phyloP scores from a whole-genome alignment of 2,113 vertebrate genomes.

The Apistogramma diplotaenia region DNA sequence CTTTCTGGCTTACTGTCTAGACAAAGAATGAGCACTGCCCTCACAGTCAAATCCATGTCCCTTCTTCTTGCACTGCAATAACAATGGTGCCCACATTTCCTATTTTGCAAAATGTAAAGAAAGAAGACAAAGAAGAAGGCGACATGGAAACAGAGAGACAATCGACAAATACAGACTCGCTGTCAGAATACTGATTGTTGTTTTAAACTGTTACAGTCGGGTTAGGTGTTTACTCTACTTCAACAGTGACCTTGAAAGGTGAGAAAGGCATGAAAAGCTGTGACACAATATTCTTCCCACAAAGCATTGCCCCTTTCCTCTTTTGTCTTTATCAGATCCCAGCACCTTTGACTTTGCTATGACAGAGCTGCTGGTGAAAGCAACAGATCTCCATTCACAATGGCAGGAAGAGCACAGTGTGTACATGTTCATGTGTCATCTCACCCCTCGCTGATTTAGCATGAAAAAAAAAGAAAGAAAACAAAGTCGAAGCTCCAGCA shows the following conservation, averaged over 20 bases:
- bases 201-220: not conserved
- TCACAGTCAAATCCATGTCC: slow-evolving; percentile 46
- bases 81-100: slow-evolving; percentile 24
- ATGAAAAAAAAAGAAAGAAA: not conserved
- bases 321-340: slow-evolving; percentile 3
- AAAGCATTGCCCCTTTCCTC: slow-evolving; percentile 3
- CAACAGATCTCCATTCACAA: slow-evolving; percentile 19
- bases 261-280: slow-evolving; percentile 11
- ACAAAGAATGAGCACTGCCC: slow-evolving; percentile 32
- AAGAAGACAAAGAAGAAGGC: not conserved
- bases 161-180: not conserved
- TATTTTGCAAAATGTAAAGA: slow-evolving; percentile 7
- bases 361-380: slow-evolving; percentile 5
- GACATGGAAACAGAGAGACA: slow-evolving; percentile 13
- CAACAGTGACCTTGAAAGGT: slow-evolving; percentile 41
- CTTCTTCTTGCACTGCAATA: slow-evolving; percentile 12
- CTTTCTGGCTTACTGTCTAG: slow-evolving; percentile 47
- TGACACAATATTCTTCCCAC: slow-evolving; percentile 9
- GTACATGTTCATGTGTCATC: slow-evolving; percentile 1
- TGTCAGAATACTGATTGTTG: slow-evolving; percentile 3
- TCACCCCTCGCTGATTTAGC: not conserved
- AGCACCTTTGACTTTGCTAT: slow-evolving; percentile 2
- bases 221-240: slow-evolving; percentile 3
- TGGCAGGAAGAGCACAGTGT: not conserved
- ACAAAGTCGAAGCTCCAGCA: not conserved